Evolutionary conservation across 2,888 invertebrate genomes (phyloP).

Genomic region (Yponomeuta plumbellus): DNA sequence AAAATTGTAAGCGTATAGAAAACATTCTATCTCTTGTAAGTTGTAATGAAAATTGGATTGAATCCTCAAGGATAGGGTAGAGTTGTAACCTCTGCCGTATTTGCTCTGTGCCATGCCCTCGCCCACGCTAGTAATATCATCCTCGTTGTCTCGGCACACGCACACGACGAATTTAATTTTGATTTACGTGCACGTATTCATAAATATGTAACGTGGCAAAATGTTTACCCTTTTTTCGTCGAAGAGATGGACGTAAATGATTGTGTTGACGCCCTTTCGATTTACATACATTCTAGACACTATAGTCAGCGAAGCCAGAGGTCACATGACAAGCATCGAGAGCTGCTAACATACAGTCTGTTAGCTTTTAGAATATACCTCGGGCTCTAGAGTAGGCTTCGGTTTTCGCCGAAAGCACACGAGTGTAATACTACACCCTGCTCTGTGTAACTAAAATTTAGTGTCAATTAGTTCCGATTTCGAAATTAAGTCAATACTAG

Average conservation of each 20-base stretch:
- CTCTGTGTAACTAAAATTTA: no score
- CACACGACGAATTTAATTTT: constrained; percentile 74
- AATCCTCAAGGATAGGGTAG: not conserved
- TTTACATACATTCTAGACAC: not conserved
- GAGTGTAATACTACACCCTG: no score
- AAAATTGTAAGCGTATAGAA: no score
- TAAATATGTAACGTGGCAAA: constrained; percentile 8
- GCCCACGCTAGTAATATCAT: constrained; percentile 20
- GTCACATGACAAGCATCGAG: not conserved
- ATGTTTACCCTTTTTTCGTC: not conserved
- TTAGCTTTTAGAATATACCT: no score
- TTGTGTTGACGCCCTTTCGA: not conserved
- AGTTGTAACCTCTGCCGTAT: not conserved
- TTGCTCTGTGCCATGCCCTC: not conserved
- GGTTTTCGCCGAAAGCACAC: no score
- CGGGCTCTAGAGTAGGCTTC: no score
- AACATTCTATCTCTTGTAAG: no score
- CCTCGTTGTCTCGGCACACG: constrained; percentile 61
- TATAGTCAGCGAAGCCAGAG: not conserved
- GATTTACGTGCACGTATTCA: constrained; percentile 68
- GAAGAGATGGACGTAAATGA: not conserved
- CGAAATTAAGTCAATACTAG: no score
- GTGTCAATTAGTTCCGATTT: no score
- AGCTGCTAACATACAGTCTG: no score
- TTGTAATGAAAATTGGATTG: no score